phyloP scores from a whole-genome alignment of 2,797 vertebrate species.

The Poeciliopsis paucimaculata region DNA sequence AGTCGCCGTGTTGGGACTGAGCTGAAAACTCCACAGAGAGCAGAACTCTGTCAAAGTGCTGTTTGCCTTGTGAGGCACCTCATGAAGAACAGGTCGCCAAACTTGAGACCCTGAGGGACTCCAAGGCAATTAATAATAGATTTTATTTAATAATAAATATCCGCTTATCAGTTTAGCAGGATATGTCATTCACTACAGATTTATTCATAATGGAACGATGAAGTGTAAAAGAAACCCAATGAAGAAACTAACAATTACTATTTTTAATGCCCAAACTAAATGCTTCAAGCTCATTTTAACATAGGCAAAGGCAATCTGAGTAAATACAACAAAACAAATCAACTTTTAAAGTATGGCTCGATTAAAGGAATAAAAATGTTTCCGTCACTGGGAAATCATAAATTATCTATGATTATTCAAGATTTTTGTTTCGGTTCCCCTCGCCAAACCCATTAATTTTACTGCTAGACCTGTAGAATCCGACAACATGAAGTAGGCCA shows the following conservation, averaged over 20 bases:
- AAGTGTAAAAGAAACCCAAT: neutral
- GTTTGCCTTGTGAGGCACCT: conserved; percentile 44
- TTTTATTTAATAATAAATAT: conserved; percentile 64
- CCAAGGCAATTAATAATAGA: conserved; percentile 61
- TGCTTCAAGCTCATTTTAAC: neutral
- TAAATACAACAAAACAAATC: neutral
- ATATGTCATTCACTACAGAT: conserved; percentile 51
- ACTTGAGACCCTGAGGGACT: conserved; percentile 54
- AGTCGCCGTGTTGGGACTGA: conserved; percentile 48
- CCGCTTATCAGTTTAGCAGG: conserved; percentile 52
- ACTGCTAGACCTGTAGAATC: neutral
- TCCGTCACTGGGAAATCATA: neutral
- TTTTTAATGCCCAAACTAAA: neutral
- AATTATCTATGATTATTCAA: neutral
- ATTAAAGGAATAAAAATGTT: too few species aligned
- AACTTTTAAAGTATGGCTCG: neutral
- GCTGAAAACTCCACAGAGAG: conserved; percentile 44
- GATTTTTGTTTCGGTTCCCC: neutral
- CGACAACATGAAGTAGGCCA: neutral
- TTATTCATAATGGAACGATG: conserved; percentile 44
- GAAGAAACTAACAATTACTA: neutral
- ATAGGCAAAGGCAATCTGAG: neutral
- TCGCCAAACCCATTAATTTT: neutral
- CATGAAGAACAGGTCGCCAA: conserved; percentile 56
- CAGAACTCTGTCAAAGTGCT: conserved; percentile 27